These are phyloP conservation scores for Meliscaeva auricollis DNA, from an alignment of 2,888 invertebrate genomes.

Conservation along the genomic window DNA sequence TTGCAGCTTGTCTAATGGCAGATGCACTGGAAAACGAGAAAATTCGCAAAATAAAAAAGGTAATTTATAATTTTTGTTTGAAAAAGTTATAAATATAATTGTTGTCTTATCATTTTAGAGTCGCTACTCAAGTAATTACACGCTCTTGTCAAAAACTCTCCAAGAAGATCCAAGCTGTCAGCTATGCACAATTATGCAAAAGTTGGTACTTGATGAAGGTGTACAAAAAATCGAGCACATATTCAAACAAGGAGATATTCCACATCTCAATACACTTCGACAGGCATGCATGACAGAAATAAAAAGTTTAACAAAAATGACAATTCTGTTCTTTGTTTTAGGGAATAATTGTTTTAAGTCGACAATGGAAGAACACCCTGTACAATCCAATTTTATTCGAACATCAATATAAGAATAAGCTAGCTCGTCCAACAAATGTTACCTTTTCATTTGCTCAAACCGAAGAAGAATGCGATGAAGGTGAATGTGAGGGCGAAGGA, in stretches of 20 bases:
- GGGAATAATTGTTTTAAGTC: conserved; percentile 97
- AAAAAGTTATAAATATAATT: too few relatives aligned
- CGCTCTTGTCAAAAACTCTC: conserved; percentile 94
- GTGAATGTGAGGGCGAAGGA: conserved; percentile 83
- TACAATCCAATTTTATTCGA: conserved; percentile 96
- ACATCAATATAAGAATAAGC: conserved; percentile 94
- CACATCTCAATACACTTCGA: conserved; percentile 93
- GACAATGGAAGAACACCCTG: conserved; percentile 98
- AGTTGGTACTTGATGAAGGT: conserved; percentile 92
- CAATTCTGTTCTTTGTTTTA: conserved; percentile 80
- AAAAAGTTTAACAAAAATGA: neutral
- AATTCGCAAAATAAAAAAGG: conserved; percentile 85
- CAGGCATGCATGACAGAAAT: conserved; percentile 86
- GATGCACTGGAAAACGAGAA: conserved; percentile 95
- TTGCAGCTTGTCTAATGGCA: conserved; percentile 97
- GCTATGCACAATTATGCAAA: conserved; percentile 94
- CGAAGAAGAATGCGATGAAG: conserved; percentile 86
- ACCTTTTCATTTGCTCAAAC: conserved; percentile 94
- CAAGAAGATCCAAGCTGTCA: conserved; percentile 98
- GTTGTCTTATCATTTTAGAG: conserved; percentile 86
- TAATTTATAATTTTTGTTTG: conserved; percentile 71
- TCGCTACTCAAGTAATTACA: conserved; percentile 93
- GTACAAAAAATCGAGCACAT: conserved; percentile 92
- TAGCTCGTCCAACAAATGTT: conserved; percentile 93
- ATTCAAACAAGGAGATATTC: conserved; percentile 92